Conservation (phyloP, 30 jellyfish, hydroid and myxozoan species). For the Mastigias papua region DNA sequence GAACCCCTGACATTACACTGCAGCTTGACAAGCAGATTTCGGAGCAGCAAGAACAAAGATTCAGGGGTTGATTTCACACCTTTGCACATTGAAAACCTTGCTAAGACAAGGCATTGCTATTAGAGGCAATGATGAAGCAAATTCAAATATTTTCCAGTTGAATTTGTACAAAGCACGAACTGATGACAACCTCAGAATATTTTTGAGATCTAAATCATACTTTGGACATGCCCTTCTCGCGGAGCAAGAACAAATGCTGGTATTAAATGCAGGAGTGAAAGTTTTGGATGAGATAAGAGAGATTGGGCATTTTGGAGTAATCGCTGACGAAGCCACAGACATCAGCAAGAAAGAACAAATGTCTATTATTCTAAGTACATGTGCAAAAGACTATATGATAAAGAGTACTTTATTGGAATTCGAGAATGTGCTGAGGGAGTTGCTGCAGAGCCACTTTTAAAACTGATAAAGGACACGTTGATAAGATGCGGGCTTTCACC, state of each 20-base stretch:
- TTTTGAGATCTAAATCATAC: constrained; percentile 35
- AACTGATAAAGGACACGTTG: constrained; percentile 16
- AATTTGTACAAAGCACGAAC: constrained; percentile 50
- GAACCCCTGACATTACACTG: constrained; percentile 20
- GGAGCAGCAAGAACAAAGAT: constrained; percentile 40
- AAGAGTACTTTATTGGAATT: constrained; percentile 37
- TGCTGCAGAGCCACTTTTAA: constrained; percentile 49
- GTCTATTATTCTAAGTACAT: constrained; percentile 4
- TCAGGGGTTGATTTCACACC: constrained; percentile 35
- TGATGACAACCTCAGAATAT: constrained; percentile 30
- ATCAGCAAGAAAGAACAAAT: constrained; percentile 17
- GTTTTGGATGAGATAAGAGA: constrained; percentile 43
- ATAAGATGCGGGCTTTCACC: constrained; percentile 41
- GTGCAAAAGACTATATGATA: constrained; percentile 9
- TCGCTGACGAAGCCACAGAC: constrained; percentile 50
- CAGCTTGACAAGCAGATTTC: constrained; percentile 50
- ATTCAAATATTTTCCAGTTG: constrained; percentile 43
- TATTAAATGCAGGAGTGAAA: constrained; percentile 32
- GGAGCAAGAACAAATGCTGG: constrained; percentile 52
- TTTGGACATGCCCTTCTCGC: constrained; percentile 50
- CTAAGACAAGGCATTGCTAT: constrained; percentile 36
- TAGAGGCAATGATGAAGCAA: constrained; percentile 18
- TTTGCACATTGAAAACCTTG: constrained; percentile 30
- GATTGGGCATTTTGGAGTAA: constrained; percentile 16
- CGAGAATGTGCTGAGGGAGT: constrained; percentile 32